Evolutionary conservation across 2,797 vertebrate species (phyloP), one percentile per base, ranked within the genome.

Genomic region (Helicolenus hilgendorfi): DNA sequence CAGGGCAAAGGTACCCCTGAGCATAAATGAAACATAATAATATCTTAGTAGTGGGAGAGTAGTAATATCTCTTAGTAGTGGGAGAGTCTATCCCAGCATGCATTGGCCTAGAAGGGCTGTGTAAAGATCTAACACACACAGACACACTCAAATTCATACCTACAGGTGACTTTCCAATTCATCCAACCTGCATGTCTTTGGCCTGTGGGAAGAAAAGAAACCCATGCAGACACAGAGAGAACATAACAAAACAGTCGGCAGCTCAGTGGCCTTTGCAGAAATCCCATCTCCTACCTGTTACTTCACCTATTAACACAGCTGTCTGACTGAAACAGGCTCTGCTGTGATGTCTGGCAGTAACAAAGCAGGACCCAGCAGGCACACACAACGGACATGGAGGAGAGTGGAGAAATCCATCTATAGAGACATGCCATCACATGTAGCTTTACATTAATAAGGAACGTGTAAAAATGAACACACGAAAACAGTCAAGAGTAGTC

Each of bases 221-320:
- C 55, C 22, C 24, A 38, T 49, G 55, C 69, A 78, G 70, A 53
- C 56, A 36, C 35, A 18, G 4, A 14, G 27, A 41, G 20, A 27
- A 31, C 45, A 69, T 3, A 74, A 56, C 11, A 33, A 33, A 88
- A 69, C 49, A 79, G 72, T 1, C 33, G 71, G 15, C 35, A 27
- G 72, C 64, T 72, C 65, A 62, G 60, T 10, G 67, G 56, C 7
- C 26, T 89, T 72, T 38, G 71, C 38, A 81, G 20, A 83, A 92
- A 84, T 80, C 63, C 79, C 2, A 77, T 91, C 85, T 92, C 49
- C 68, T 74, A 69, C 36, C 14, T 35, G 70, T 84, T 77, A 76
- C 72, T 65, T 83, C 55, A 71, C 74, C 68, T 77, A 79, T 84
- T 29, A 76, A 72, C 58, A 74, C 27, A 41, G 31, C 60, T 45